Percentiles rank a stretch among this genome's conserved stretches.
These are phyloP conservation scores for Sialis lutaria DNA, from an alignment of 2,888 invertebrate species.

Conservation along the genomic window DNA sequence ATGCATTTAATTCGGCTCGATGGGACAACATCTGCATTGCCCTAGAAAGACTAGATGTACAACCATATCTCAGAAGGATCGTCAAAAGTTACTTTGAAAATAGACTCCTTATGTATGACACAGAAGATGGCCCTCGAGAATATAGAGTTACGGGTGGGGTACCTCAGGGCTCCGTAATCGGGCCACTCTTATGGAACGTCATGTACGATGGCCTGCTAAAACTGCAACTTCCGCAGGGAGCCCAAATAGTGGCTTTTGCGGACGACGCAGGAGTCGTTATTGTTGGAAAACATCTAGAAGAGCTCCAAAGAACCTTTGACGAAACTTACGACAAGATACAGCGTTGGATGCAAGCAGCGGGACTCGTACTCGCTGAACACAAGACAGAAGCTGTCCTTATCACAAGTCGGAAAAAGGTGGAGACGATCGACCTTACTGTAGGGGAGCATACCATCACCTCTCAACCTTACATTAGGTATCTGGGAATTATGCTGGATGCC, in stretches of 20 bases:
- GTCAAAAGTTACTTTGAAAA: neutral
- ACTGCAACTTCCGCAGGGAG: neutral
- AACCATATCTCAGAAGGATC: neutral
- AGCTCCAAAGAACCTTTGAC: neutral
- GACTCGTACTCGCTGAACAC: conserved; percentile 8
- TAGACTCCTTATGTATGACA: neutral
- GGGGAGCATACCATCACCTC: conserved; percentile 7
- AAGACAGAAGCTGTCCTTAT: neutral
- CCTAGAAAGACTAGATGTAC: neutral
- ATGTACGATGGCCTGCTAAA: neutral
- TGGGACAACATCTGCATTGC: conserved; percentile 4
- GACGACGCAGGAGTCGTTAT: neutral
- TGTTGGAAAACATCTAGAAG: neutral
- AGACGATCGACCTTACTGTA: conserved; percentile 7
- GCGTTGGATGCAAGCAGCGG: neutral
- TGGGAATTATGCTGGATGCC: neutral
- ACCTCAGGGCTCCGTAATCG: too few species aligned
- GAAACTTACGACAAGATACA: neutral
- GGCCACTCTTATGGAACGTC: too few species aligned
- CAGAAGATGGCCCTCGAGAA: neutral
- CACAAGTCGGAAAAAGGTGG: conserved; percentile 7
- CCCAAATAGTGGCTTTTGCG: neutral
- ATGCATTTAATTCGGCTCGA: conserved; percentile 1
- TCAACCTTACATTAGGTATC: conserved; percentile 9
- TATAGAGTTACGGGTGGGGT: neutral